Conservation (phyloP, 2,113 vertebrate species). For the Nothoprocta perdicaria region DNA sequence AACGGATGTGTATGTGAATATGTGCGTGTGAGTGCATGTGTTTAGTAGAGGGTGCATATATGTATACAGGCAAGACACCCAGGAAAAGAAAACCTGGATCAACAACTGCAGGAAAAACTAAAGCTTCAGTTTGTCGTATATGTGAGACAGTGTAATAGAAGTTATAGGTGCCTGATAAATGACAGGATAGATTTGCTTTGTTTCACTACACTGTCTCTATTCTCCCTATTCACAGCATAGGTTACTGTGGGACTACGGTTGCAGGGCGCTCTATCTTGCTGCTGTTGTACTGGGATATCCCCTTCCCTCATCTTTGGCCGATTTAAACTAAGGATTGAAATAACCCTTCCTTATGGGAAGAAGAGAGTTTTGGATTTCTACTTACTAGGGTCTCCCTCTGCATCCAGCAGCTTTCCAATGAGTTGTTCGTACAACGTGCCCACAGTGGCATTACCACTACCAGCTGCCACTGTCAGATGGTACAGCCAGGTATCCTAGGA, state of each 20-base stretch:
- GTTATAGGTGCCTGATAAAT: background rate
- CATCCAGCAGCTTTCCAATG: conserved; percentile 86
- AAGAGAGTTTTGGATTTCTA: background rate
- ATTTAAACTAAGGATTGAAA: background rate
- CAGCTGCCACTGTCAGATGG: conserved; percentile 86
- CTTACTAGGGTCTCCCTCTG: conserved; percentile 87
- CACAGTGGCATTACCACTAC: conserved; percentile 81
- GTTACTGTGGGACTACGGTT: background rate
- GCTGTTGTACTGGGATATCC: background rate
- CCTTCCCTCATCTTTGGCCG: background rate
- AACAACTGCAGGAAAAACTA: background rate
- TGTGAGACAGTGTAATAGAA: background rate
- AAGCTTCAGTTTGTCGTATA: background rate
- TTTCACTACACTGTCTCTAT: background rate
- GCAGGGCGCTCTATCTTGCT: background rate
- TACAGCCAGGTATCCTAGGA: conserved; percentile 88
- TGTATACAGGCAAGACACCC: background rate
- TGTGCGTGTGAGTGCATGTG: background rate
- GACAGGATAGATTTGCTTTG: background rate
- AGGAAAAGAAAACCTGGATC: background rate
- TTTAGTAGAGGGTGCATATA: background rate
- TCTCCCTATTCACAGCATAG: background rate
- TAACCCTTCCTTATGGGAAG: background rate
- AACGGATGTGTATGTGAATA: background rate
- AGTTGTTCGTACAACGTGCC: conserved; percentile 87